Conservation (phyloP, 2,888 invertebrate species). For the Drosophila borealis region DNA sequence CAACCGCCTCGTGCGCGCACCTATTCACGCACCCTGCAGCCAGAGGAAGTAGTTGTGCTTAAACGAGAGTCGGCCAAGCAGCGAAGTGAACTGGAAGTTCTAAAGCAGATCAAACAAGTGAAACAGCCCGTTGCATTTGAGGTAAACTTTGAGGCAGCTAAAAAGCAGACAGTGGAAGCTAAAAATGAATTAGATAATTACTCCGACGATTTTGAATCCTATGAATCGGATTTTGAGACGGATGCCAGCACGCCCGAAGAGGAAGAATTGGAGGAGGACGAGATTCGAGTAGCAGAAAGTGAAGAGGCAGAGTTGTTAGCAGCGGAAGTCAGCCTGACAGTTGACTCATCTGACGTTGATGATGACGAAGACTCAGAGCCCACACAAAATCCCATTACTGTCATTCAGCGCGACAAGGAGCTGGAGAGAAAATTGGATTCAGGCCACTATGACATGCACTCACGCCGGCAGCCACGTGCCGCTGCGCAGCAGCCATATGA, state of each 20-base stretch:
- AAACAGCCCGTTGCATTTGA: slow-evolving; percentile 83
- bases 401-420: slow-evolving; percentile 84
- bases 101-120: slow-evolving; percentile 10
- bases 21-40: slow-evolving; percentile 76
- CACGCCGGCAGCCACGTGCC: slow-evolving; percentile 50
- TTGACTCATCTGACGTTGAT: background rate
- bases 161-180: slow-evolving; percentile 7
- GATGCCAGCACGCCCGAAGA: slow-evolving; percentile 66
- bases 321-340: background rate
- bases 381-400: slow-evolving; percentile 82
- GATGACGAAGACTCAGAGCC: slow-evolving; percentile 77
- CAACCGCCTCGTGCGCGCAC: slow-evolving; percentile 47
- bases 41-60: slow-evolving; percentile 79
- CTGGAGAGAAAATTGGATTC: slow-evolving; percentile 87
- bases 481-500: slow-evolving; percentile 62
- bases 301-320: background rate
- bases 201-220: slow-evolving; percentile 87
- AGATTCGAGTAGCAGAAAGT: slow-evolving; percentile 10
- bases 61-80: slow-evolving; percentile 69
- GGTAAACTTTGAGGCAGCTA: slow-evolving; percentile 73
- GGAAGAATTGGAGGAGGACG: slow-evolving; percentile 37
- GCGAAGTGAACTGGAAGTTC: slow-evolving; percentile 59
- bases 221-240: slow-evolving; percentile 87
- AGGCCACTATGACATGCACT: slow-evolving; percentile 86
- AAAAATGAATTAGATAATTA: slow-evolving; percentile 81